A percentile compares a stretch with the other conserved stretches of the same genome.
Evolutionary conservation across 2,113 vertebrate genomes (phyloP).

Genomic region (Todiramphus chloris): DNA sequence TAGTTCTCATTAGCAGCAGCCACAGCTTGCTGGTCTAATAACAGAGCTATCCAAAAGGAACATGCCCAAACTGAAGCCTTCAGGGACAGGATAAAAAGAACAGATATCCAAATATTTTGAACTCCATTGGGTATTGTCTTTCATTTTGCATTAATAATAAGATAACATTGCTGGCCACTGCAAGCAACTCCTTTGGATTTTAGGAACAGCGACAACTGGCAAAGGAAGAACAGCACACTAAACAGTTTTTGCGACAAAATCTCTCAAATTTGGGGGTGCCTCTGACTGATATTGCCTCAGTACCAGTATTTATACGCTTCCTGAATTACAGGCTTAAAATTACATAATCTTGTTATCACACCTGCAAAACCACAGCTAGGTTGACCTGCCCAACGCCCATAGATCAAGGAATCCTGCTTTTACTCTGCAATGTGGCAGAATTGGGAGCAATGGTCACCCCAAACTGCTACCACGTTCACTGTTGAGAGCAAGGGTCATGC

Average conservation of each 20-base stretch:
- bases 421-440: neutral
- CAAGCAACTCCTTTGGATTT: neutral
- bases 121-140: neutral
- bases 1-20: neutral
- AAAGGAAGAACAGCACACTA: neutral
- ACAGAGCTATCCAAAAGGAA: neutral
- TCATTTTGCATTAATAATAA: neutral
- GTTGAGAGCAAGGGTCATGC: neutral
- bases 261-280: neutral
- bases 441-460: rapidly evolving
- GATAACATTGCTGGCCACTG: neutral
- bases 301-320: neutral
- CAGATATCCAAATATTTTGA: neutral
- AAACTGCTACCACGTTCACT: neutral
- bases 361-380: neutral
- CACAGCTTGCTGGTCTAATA: neutral
- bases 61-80: neutral
- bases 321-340: neutral
- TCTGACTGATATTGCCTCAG: neutral
- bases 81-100: neutral
- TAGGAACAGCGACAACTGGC: neutral
- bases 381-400: neutral
- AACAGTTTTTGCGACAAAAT: neutral
- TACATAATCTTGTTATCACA: neutral
- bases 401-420: neutral